Base-by-base conservation (phyloP, 2,888 invertebrate genomes). In the Lottia scabra region DNA sequence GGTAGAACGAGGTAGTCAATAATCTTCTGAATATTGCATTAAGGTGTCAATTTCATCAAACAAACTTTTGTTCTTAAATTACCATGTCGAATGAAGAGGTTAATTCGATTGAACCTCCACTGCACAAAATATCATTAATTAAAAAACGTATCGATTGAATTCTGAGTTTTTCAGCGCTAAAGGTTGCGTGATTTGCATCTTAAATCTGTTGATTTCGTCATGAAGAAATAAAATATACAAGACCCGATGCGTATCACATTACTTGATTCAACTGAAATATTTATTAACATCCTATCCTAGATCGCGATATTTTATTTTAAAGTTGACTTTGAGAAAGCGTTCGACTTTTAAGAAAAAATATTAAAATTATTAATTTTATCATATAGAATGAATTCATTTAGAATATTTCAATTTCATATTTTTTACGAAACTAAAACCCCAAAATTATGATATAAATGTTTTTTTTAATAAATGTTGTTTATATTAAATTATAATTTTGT, bases 31-130 rank as follows among this genome's bases (percentile, higher is more conserved):
- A 56, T 56, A 56, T 56, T 56, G 56, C 56, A 56, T 56, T 23
- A 23, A 23, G 56, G 56, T 56, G 56, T 56, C 56, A 56, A 56
- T 56, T 56, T 56, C 56, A 56, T 56, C 56, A 56, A 23, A 19
- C 23, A 56, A 23, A 23, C 23, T 23, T 56, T 56, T 56, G 56
- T 56, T 56, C 56, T 56, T 56, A 23, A 56, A 56, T 56, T 56
- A 56, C 56, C 19, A 13, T 38, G 38, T 56, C 23, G 56, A 56
- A 23, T 56, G 56, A 56, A 12, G 12, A 38, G 23, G 56, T 56
- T 56, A 56, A 23, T 23, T 56, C 56, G 5, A 38, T 19, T 23
- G 56, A 56, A 23, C 23, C 56, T 23, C 56, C 56, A 13, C 56
- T 56, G 56, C 23, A 56, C 19, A 12, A 19, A 23, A 56, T 23